Conservation (phyloP, 2,888 invertebrate genomes). For the Microdon myrmicae region DNA sequence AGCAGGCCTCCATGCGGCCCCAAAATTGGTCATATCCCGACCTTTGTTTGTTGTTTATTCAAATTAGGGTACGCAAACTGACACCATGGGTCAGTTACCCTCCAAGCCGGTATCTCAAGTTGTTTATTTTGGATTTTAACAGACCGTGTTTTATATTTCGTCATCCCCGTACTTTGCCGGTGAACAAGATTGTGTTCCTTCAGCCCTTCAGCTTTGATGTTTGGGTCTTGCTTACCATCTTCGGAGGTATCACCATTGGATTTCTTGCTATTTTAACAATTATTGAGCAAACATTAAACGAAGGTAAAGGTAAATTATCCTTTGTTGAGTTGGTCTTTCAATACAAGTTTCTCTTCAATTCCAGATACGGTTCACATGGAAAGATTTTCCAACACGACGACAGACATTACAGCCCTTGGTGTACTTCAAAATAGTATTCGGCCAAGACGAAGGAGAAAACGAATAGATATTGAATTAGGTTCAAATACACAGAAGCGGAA, state of each 20-base stretch:
- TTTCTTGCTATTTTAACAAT: constrained; percentile 56
- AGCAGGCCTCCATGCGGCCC: constrained; percentile 38
- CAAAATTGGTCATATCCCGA: too few relatives aligned
- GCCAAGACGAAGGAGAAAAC: constrained; percentile 17
- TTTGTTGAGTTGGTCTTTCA: too few relatives aligned
- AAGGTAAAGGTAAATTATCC: too few relatives aligned
- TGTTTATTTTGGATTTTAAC: constrained; percentile 36
- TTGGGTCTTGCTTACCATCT: constrained; percentile 69
- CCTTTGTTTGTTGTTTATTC: constrained; percentile 44
- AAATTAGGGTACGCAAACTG: constrained; percentile 39
- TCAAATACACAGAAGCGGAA: constrained; percentile 15
- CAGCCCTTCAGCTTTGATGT: constrained; percentile 72
- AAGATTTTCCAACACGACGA: neutral
- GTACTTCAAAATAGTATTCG: neutral
- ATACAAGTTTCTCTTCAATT: constrained; percentile 5
- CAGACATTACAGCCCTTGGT: neutral
- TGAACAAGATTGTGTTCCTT: constrained; percentile 73
- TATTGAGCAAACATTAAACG: constrained; percentile 14
- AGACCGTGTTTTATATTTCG: constrained; percentile 77
- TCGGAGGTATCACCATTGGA: constrained; percentile 61
- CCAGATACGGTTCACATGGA: constrained; percentile 13
- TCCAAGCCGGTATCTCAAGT: constrained; percentile 3
- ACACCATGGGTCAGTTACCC: constrained; percentile 40
- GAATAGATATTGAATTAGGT: constrained; percentile 36
- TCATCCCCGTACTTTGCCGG: constrained; percentile 72